Evolutionary conservation across 2,797 vertebrate species (phyloP).

Genomic region (Lophius americanus): DNA sequence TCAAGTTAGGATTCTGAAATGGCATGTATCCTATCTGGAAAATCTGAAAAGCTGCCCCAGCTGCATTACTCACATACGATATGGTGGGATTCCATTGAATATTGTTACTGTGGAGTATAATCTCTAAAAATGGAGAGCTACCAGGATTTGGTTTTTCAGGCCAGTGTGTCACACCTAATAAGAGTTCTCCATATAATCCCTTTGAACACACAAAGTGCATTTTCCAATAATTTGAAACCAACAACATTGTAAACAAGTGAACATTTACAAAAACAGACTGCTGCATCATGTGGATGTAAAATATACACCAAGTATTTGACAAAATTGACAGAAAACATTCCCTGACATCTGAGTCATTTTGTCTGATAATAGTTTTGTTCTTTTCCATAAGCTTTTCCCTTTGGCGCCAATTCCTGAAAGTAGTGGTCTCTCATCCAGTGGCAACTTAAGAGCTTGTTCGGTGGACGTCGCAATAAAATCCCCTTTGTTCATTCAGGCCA

Average conservation of each 20-base stretch:
- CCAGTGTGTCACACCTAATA: slow-evolving; percentile 24
- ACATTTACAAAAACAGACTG: slow-evolving; percentile 70
- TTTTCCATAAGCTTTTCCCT: neutral
- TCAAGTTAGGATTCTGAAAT: too few relatives aligned
- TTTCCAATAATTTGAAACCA: slow-evolving; percentile 53
- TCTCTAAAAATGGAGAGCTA: slow-evolving; percentile 3
- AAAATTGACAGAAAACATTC: slow-evolving; percentile 25
- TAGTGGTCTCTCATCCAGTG: slow-evolving; percentile 4
- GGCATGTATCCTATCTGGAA: too few relatives aligned
- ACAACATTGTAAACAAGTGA: slow-evolving; percentile 72
- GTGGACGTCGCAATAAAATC: neutral
- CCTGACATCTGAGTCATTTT: neutral
- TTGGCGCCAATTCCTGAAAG: neutral
- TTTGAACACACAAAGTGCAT: slow-evolving; percentile 20
- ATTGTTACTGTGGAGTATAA: neutral
- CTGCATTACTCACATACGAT: too few relatives aligned
- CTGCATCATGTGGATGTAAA: slow-evolving; percentile 7
- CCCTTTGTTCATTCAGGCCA: slow-evolving; percentile 71
- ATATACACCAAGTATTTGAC: neutral
- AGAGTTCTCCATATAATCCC: slow-evolving; percentile 28
- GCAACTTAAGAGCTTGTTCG: slow-evolving; percentile 2
- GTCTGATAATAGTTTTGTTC: slow-evolving; percentile 12
- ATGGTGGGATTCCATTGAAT: too few relatives aligned
- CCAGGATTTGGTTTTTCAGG: slow-evolving; percentile 3
- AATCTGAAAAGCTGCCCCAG: too few relatives aligned